Evolutionary conservation across 2,888 invertebrate species (phyloP), one percentile per base, ranked within the genome.

Genomic region (Callosobruchus maculatus): DNA sequence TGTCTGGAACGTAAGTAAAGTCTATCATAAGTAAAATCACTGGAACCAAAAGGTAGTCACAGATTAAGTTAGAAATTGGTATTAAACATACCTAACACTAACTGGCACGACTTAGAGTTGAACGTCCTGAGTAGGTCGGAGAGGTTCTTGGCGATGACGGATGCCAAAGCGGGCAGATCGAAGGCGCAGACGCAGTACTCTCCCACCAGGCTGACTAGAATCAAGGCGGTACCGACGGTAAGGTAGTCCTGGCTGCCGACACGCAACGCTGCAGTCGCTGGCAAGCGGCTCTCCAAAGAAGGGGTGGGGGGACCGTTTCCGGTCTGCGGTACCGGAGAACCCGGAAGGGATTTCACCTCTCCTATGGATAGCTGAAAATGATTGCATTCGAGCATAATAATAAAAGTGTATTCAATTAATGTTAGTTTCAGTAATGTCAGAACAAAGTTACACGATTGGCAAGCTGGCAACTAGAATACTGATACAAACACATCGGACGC

Each of bases 171-270:
- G n/a, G 94, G 92, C 73, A 97, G 89, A 82, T 96, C 92, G 78
- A 91, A 90, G 0, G 93, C 92, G 83, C 94, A 91, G 84, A 92
- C 92, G 88, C 97, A 97, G 86, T 99, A 99, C 86, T 98, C 98
- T 77, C 95, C 91, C 80, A 98, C 90, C 88, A 98, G 95, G 87
- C 95, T 94, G 74, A 98, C 90, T 77, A 99, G 90, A 82, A 97
- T 91, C 79, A 98, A 89, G 22, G 95, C 96, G 49, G 97, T 94
- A 66, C 93, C 92, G 22, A 95, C 94, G 68, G 95, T 91, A 20
- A 93, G 91, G 87, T 90, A 95, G 73, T 92, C 92, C 85, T 95
- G 85, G 69, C 83, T 76, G 13, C 85, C 86, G 9, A 86, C 83
- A 74, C 76, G 79, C 20, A 82, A 73, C 72, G 91, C 90, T 75